Evolutionary conservation across 2,888 invertebrate genomes (phyloP).

Genomic region (Zaprionus lineosus): DNA sequence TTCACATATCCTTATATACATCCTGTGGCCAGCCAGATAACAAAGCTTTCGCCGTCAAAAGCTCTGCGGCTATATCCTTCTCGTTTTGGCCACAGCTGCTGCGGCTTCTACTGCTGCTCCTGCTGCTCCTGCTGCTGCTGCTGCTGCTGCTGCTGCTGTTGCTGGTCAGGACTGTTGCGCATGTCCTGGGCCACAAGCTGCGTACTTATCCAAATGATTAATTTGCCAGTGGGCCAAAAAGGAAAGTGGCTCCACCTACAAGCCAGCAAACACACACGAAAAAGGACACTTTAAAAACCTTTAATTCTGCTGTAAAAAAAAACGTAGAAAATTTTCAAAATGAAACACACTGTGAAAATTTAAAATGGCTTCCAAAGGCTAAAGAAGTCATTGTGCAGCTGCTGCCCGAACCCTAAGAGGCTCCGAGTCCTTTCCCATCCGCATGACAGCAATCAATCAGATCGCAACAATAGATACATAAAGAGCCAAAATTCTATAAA

Average conservation of each 20-base stretch:
- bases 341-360: conserved; percentile 32
- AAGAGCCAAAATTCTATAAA: conserved; percentile 64
- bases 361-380: conserved; percentile 55
- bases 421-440: conserved; percentile 28
- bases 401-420: conserved; percentile 36
- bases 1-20: conserved; percentile 29
- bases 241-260: conserved; percentile 69
- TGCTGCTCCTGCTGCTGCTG: conserved; percentile 13
- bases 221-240: conserved; percentile 63
- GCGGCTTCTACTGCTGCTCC: conserved; percentile 13
- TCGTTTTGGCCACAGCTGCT: conserved; percentile 60
- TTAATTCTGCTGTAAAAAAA: conserved; percentile 27
- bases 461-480: conserved; percentile 71
- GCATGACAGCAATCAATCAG: conserved; percentile 77
- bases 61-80: conserved; percentile 53
- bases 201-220: conserved; percentile 73
- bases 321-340: conserved; percentile 6
- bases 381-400: conserved; percentile 50
- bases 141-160: conserved; percentile 15
- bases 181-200: conserved; percentile 71
- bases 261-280: not conserved
- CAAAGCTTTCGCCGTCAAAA: conserved; percentile 50
- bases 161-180: conserved; percentile 66
- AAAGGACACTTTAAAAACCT: conserved; percentile 37
- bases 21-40: conserved; percentile 64